Evolutionary conservation across 2,797 vertebrate species (phyloP).

Genomic region (Pelochelys cantorii): DNA sequence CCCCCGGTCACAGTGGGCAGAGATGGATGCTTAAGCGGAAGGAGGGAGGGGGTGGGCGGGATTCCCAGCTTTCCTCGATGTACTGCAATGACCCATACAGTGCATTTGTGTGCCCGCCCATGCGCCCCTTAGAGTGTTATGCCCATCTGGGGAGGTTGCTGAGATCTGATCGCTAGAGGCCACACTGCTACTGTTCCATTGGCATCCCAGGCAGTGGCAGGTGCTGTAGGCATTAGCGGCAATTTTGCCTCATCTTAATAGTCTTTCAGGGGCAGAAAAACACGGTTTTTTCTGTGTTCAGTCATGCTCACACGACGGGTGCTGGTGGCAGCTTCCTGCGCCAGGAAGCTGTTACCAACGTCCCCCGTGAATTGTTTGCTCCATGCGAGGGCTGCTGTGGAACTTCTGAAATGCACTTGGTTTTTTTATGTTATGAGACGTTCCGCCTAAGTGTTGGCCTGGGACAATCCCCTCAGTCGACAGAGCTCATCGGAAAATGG

Average conservation of each 20-base stretch:
- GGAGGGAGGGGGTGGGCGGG: not conserved
- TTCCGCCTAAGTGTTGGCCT: not conserved
- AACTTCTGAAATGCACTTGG: not conserved
- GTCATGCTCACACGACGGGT: not conserved
- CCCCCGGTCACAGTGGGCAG: not conserved
- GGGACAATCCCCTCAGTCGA: not conserved
- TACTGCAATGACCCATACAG: not conserved
- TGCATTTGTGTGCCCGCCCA: not conserved
- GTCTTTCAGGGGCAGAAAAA: not conserved
- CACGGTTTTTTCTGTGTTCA: not conserved
- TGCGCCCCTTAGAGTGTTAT: not conserved
- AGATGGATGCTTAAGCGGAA: not conserved
- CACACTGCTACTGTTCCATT: not conserved
- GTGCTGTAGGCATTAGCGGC: not conserved
- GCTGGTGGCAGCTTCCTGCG: not conserved
- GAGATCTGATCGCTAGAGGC: not conserved
- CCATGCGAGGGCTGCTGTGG: not conserved
- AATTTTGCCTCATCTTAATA: not conserved
- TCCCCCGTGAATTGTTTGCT: not conserved
- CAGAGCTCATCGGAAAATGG: not conserved
- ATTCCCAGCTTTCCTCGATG: not conserved
- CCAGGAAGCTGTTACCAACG: not conserved
- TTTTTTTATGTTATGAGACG: accelerated
- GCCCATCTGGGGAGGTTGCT: not conserved
- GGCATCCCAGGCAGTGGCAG: not conserved